phyloP scores from a whole-genome alignment of 2,797 vertebrate species.

The Ceyx erithaca region DNA sequence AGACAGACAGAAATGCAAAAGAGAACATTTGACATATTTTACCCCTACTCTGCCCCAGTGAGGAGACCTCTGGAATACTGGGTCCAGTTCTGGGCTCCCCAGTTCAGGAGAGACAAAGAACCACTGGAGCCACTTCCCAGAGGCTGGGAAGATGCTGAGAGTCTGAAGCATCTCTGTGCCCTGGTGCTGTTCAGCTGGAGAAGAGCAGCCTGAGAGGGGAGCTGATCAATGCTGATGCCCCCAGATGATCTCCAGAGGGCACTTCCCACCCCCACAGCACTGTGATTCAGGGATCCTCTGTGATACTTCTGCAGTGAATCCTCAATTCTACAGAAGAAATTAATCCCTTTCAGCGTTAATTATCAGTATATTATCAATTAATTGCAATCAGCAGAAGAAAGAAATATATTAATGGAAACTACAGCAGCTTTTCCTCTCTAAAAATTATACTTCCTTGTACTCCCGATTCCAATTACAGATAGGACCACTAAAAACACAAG shows the following conservation, averaged over 20 bases:
- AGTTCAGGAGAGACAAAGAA: neutral
- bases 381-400: neutral
- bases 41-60: too few species aligned
- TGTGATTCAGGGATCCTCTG: neutral
- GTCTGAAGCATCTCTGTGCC: neutral
- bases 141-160: neutral
- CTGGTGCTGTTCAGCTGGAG: too few species aligned
- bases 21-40: neutral
- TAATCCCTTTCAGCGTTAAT: neutral
- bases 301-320: neutral
- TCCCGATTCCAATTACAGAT: neutral
- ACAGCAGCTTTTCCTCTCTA: neutral
- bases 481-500: neutral
- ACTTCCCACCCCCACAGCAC: neutral
- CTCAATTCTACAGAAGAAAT: neutral
- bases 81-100: neutral
- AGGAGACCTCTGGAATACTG: too few species aligned
- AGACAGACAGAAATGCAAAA: neutral
- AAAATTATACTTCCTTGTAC: neutral
- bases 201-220: too few species aligned
- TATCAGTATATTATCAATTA: constrained; percentile 11
- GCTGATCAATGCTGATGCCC: too few species aligned
- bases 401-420: neutral
- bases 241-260: neutral
- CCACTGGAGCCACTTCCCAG: neutral